A percentile compares a stretch with the other conserved stretches of the same genome.
Conservation (phyloP, 2,888 invertebrate genomes). For the Heliconius ethilla region DNA sequence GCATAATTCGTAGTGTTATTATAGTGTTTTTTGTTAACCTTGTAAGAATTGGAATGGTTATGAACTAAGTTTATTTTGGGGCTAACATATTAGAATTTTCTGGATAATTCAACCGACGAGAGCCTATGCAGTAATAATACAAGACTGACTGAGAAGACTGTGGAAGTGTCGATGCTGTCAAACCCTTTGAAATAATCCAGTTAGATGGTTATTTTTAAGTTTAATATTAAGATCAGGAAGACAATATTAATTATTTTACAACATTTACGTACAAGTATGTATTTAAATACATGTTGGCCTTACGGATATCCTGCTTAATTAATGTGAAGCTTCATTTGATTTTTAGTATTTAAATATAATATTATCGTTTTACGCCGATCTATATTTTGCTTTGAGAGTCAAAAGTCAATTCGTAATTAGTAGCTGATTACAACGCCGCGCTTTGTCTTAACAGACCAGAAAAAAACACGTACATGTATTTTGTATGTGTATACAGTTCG, state of each 20-base stretch:
- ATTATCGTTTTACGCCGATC: background rate
- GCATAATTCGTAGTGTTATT: too few relatives aligned
- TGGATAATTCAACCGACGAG: too few relatives aligned
- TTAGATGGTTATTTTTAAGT: too few relatives aligned
- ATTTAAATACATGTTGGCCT: slow-evolving; percentile 2
- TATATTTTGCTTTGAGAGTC: background rate
- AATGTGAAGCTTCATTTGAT: background rate
- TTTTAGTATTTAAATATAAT: background rate
- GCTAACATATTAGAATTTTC: background rate
- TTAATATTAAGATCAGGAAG: too few relatives aligned
- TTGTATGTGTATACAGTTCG: too few relatives aligned
- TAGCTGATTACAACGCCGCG: background rate
- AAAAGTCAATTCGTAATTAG: background rate
- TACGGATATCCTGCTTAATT: background rate
- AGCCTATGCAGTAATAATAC: too few relatives aligned
- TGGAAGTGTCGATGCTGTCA: too few relatives aligned
- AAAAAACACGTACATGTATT: too few relatives aligned
- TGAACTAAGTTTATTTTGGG: background rate
- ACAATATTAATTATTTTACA: background rate
- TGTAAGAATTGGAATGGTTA: background rate
- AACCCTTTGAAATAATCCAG: too few relatives aligned
- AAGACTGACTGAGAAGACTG: too few relatives aligned
- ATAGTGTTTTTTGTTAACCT: too few relatives aligned
- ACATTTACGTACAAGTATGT: background rate
- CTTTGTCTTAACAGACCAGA: background rate